Evolutionary conservation across 53 echinoderm and acorn worm species (phyloP).

Genomic region (Astropecten irregularis): DNA sequence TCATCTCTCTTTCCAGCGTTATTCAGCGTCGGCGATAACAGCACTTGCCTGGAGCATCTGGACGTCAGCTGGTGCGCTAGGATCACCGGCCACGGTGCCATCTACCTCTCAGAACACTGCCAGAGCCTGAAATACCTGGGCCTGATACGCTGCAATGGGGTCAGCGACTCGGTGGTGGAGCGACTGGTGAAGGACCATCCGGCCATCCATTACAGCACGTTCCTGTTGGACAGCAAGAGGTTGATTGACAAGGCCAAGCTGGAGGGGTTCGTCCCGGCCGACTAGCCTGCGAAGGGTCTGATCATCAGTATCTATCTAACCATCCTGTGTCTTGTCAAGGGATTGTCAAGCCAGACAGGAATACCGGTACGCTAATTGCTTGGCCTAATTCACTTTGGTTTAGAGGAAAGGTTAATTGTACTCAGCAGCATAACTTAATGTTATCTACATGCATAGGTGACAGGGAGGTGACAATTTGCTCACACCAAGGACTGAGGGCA

Average conservation of each 20-base stretch:
- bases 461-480: too few relatives aligned
- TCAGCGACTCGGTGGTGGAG: slow-evolving; percentile 48
- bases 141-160: slow-evolving; percentile 59
- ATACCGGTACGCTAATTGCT: too few relatives aligned
- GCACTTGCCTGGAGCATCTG: slow-evolving; percentile 43
- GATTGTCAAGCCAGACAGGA: too few relatives aligned
- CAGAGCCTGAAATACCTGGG: slow-evolving; percentile 64
- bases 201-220: slow-evolving; percentile 68
- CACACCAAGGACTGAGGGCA: too few relatives aligned
- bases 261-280: slow-evolving; percentile 37
- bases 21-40: slow-evolving; percentile 54
- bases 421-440: too few relatives aligned
- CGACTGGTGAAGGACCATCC: slow-evolving; percentile 46
- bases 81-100: slow-evolving; percentile 49
- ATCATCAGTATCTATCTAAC: too few relatives aligned
- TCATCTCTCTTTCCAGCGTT: slow-evolving; percentile 55
- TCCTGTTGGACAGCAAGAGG: slow-evolving; percentile 67
- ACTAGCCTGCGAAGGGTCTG: too few relatives aligned
- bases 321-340: too few relatives aligned
- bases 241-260: slow-evolving; percentile 57
- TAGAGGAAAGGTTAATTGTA: too few relatives aligned
- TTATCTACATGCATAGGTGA: too few relatives aligned
- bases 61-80: slow-evolving; percentile 66
- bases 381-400: too few relatives aligned
- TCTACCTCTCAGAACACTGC: slow-evolving; percentile 53